phyloP scores from a whole-genome alignment of 2,113 vertebrate species.

The pig (Sus scrofa) region T2T-Sscrofa CM000812.6:44462001-44462500 shows the following conservation, averaged over 20 bases:
- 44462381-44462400: not conserved
- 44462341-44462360: not conserved
- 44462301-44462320: not conserved
- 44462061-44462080: not conserved
- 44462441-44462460: slow-evolving; percentile 70
- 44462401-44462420: too few relatives aligned
- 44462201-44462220: not conserved
- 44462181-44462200: not conserved
- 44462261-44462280: not conserved
- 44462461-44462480: slow-evolving; percentile 74
- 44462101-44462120: not conserved
- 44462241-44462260: slow-evolving; percentile 16
- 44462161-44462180: not conserved
- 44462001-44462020: not conserved
- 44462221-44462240: not conserved
- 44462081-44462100: not conserved
- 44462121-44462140: not conserved
- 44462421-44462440: not conserved
- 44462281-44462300: not conserved
- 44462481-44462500: slow-evolving; percentile 88
- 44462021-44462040: not conserved
- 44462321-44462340: not conserved
- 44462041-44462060: not conserved
- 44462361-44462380: not conserved
- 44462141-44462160: not conserved